A percentile compares a stretch with the other conserved stretches of the same genome.
Conservation (phyloP, 2,797 vertebrate genomes). For the Rallus crepitans region DNA sequence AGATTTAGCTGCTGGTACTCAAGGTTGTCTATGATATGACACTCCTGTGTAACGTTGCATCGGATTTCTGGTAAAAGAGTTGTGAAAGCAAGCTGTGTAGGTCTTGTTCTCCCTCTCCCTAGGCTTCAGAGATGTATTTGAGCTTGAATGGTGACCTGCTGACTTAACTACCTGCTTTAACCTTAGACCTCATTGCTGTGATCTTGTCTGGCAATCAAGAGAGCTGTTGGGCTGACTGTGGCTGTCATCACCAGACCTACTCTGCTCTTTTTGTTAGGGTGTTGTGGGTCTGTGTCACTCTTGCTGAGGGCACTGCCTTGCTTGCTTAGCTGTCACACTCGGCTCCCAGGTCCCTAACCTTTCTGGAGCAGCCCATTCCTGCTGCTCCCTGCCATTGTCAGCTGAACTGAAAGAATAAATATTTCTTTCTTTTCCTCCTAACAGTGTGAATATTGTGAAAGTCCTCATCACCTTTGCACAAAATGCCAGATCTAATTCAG, state of each 20-base stretch:
- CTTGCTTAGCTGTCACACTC: not conserved
- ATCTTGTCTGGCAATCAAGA: not conserved
- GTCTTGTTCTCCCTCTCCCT: not conserved
- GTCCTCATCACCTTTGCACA: not conserved
- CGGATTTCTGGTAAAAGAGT: not conserved
- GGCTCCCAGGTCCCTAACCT: not conserved
- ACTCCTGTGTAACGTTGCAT: not conserved
- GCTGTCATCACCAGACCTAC: accelerated
- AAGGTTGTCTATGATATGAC: not conserved
- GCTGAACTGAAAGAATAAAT: not conserved
- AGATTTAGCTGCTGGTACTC: not conserved
- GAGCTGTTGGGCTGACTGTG: not conserved
- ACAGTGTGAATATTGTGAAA: not conserved
- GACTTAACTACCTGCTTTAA: not conserved
- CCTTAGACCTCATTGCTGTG: not conserved
- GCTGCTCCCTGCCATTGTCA: not conserved
- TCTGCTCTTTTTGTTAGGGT: not conserved
- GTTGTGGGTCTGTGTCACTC: accelerated
- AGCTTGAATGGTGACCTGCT: not conserved
- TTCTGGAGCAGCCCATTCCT: not conserved
- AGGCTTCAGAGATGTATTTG: not conserved
- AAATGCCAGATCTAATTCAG: not conserved
- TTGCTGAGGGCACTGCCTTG: not conserved
- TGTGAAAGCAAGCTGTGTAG: not conserved
- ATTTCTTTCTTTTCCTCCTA: not conserved